A percentile compares a stretch with the other conserved stretches of the same genome.
Evolutionary conservation across 2,888 invertebrate genomes (phyloP).

Genomic region (Acanthosoma haemorrhoidale): DNA sequence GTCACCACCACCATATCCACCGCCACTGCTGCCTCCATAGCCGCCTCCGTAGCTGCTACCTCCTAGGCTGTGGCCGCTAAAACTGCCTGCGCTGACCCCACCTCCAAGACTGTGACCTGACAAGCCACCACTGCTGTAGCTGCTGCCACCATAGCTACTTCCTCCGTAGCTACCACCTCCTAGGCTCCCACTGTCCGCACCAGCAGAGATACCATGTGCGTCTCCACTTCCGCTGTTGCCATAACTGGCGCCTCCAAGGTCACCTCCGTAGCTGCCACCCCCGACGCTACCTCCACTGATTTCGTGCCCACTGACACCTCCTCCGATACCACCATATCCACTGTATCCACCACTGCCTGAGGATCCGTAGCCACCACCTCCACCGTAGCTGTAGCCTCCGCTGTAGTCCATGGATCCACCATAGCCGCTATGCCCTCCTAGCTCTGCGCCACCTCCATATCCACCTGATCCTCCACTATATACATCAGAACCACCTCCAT

Average conservation of each 20-base stretch:
- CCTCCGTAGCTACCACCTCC: background rate
- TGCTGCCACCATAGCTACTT: background rate
- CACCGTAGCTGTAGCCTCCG: conserved; percentile 17
- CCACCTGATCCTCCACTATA: conserved; percentile 3
- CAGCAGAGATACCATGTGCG: conserved; percentile 14
- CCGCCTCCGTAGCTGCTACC: background rate
- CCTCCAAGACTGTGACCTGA: background rate
- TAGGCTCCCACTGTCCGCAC: background rate
- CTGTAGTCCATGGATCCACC: background rate
- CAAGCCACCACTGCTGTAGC: background rate
- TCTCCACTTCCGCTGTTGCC: background rate
- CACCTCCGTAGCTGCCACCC: background rate
- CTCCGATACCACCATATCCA: background rate
- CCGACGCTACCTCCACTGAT: background rate
- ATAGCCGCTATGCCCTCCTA: background rate
- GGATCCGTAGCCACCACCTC: background rate
- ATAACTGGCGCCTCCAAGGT: background rate
- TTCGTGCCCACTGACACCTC: background rate
- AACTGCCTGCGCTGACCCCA: background rate
- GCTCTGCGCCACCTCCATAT: conserved; percentile 1
- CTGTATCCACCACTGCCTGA: background rate
- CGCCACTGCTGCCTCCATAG: background rate
- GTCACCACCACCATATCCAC: background rate
- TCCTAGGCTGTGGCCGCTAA: background rate
- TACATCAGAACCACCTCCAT: conserved; percentile 10